These are phyloP conservation scores for Lindbergichthys nudifrons DNA, from an alignment of 2,797 vertebrate genomes.

Conservation along the genomic window DNA sequence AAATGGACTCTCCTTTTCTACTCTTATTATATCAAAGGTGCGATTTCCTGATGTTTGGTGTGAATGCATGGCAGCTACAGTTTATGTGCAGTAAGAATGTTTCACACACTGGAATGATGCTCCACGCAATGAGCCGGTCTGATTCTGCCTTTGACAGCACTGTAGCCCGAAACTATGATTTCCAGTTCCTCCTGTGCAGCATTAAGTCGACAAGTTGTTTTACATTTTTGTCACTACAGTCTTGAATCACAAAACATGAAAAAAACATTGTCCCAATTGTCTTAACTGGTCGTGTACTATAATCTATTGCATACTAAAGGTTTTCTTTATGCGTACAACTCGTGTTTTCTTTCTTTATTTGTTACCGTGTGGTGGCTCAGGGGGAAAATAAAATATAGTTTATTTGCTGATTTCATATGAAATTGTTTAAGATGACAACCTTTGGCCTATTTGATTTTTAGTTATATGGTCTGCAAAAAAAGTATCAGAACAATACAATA, in stretches of 20 bases:
- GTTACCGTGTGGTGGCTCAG: neutral
- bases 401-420: neutral
- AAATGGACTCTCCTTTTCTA: constrained; percentile 32
- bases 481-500: neutral
- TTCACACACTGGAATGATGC: constrained; percentile 47
- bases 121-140: constrained; percentile 1
- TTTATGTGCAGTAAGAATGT: constrained; percentile 9
- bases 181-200: constrained; percentile 11
- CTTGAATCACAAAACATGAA: constrained; percentile 26
- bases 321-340: constrained; percentile 22
- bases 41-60: constrained; percentile 16
- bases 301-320: constrained; percentile 23
- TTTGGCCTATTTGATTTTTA: neutral
- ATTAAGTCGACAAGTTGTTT: constrained; percentile 26
- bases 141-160: neutral
- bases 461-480: neutral
- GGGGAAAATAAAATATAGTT: neutral
- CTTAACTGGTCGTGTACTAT: constrained; percentile 11
- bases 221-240: constrained; percentile 60
- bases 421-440: neutral
- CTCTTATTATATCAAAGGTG: constrained; percentile 18
- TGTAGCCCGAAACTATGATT: neutral
- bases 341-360: constrained; percentile 9
- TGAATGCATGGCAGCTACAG: constrained; percentile 19
- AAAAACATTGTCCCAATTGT: constrained; percentile 17